Evolutionary conservation across 2,888 invertebrate species (phyloP).

Genomic region (Platycnemis pennipes): DNA sequence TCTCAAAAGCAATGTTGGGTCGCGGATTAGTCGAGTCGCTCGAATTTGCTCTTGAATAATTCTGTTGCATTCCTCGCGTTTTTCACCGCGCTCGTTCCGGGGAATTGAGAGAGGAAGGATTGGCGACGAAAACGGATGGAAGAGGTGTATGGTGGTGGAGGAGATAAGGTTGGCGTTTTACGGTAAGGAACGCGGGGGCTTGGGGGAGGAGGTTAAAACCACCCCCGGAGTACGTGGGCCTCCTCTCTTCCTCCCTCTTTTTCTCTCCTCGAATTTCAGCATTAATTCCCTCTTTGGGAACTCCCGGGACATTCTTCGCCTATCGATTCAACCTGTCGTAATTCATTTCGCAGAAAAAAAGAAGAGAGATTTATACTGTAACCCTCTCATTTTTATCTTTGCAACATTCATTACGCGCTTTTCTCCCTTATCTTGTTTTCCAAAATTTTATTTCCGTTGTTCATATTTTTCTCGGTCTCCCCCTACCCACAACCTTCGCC

Average conservation of each 20-base stretch:
- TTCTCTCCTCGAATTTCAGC: conserved; percentile 17
- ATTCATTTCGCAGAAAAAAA: conserved; percentile 40
- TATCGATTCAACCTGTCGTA: conserved; percentile 40
- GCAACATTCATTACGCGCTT: conserved; percentile 41
- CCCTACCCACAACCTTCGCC: neutral
- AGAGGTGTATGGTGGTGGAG: neutral
- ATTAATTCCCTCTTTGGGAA: conserved; percentile 38
- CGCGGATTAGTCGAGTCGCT: neutral
- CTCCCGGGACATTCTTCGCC: conserved; percentile 34
- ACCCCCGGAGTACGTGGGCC: neutral
- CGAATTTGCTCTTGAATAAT: neutral
- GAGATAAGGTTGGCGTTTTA: neutral
- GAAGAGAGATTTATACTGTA: conserved; percentile 2
- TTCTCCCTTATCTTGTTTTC: conserved; percentile 28
- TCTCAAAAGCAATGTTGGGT: neutral
- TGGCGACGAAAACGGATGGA: neutral
- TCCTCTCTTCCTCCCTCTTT: neutral
- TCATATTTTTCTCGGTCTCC: neutral
- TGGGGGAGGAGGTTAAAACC: neutral
- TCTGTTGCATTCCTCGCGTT: neutral
- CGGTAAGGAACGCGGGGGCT: neutral
- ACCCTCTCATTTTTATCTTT: conserved; percentile 43
- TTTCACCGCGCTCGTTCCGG: neutral
- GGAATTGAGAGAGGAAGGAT: neutral
- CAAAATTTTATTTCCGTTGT: conserved; percentile 14